Base-by-base conservation (phyloP, 2,797 vertebrate genomes). In the Pseudocheirus occidentalis region DNA sequence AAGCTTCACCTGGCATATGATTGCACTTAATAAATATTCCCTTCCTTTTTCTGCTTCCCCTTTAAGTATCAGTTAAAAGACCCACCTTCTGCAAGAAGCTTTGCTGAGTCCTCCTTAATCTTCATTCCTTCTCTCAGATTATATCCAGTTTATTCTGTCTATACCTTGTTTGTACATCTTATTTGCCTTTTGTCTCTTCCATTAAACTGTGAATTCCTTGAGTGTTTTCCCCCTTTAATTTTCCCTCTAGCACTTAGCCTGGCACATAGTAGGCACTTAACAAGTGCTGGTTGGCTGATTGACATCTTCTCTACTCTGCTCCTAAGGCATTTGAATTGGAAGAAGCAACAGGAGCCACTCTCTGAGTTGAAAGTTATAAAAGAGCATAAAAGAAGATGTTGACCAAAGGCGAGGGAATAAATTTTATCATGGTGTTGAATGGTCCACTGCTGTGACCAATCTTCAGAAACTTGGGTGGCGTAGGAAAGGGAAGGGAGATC, bases 401-500 rank as follows among this genome's bases (percentile, higher is more conserved):
- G n/a, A 81, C 6, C 18, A 24, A 81, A 81, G n/a, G 18, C 10
- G n/a, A 73, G n/a, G n/a, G 18, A 46, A 81, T n/a, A 81, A 81
- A 7, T 81, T 81, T 40, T 81, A 81, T 21, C 2, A 1, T 81
- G 7, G n/a, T 81, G 18, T 24, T 81, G n/a, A 81, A 81, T 81
- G n/a, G 14, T 21, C 34, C 40, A 18, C n/a, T 40, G n/a, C n/a
- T 81, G 16, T 40, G n/a, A 81, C 18, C 66, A 46, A 40, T 40
- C n/a, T 81, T 81, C 66, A 81, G 40, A 40, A 81, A n/a, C 31
- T 66, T 34, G 59, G 66, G n/a, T 94, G 58, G 14, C 62, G n/a
- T 4, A 40, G 40, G 34, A 93, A 52, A 97, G 16, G 90, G 56
- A 91, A 95, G 28, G 1, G 93, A 81, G n/a, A 89, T 91, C 24